Base-by-base conservation (phyloP, 2,888 invertebrate species). In the Nymphalis urticae region DNA sequence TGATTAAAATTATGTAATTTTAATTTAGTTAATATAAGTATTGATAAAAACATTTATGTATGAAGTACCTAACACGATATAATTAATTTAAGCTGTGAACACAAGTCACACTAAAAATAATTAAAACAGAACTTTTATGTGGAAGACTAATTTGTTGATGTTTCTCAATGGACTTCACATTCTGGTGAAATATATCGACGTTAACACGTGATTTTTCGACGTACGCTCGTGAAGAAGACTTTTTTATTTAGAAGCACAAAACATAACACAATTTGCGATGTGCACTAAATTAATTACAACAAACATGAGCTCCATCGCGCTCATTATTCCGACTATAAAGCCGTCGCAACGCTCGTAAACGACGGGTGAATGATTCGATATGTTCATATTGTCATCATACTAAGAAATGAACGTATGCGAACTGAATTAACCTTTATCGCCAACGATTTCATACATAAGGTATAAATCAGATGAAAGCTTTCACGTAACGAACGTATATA, bases 351-450 rank as follows among this genome's bases (percentile, higher is more conserved):
- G 77, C 74, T 87, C 85, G 80, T 89, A 88, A 89, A 89, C 77
- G 74, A 70, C 75, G 83, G 88, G 85, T 87, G 89, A 90, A 89
- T 78, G 88, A 72, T 84, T 85, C 86, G 80, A 86, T 85, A 87
- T 84, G 84, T 82, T 79, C 80, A 76, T 80, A 83, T 84, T 85
- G 84, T 82, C 84, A 76, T 83, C 80, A 77, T 83, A 84, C 84
- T 76, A 77, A 86, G 86, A 85, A 85, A 79, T 80, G 80, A 76
- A 77, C 75, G 72, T 84, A 85, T 82, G 83, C 77, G 83, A 79
- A 80, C 81, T 80, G 85, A 86, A 88, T 88, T 86, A 86, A 86
- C 85, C 82, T 87, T 85, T 83, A 84, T 83, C 80, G 79, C 79
- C 75, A 75, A 75, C 67, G 72, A 73, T 75, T 73, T 72, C 73